Evolutionary conservation across 2,113 vertebrate species (phyloP), one percentile per base, ranked within the genome.

Genomic region (Ophthalmolycus amberensis): DNA sequence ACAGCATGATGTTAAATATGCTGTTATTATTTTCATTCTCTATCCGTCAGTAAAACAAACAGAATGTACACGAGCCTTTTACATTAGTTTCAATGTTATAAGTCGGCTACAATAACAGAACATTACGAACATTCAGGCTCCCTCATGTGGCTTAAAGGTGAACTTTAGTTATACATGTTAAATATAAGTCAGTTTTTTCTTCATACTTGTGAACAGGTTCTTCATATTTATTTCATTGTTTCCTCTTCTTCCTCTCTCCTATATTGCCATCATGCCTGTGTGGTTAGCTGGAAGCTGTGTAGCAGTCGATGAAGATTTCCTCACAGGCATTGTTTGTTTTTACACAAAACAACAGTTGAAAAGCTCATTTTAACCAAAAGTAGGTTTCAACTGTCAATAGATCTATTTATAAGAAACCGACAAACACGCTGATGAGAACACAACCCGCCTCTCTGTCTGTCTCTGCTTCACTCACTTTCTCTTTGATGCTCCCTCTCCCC

Each of bases 361-460:
- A 64, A n/a, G 12, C 27, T 54, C 2, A 64, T 54, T 79, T 42
- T n/a, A 50, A 32, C 6, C 11, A 27, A 27, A 22, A 27, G n/a
- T 52, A 6, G 48, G 25, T 32, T 40, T 64, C 37, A 44, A 6
- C 25, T 20, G 18, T 32, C 18, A 46, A 34, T 3, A 32, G 9
- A 75, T 66, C 10, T 29, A 20, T 64, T 27, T 14, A 52, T 42
- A 60, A 0, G 3, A n/a, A 25, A 10, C 38, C 42, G 44, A 70
- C 27, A 15, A 54, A 75, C 52, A 75, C 52, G 44, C 34, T 14
- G 25, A 44, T 75, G n/a, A n/a, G 67, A 86, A 84, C 77, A n/a
- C 83, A 88, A 77, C 56, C 37, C 48, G 7, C 72, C 64, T 80
- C 73, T 89, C 22, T 10, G 42, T 76, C 73, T 75, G 34, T 81